Evolutionary conservation across 1,140 invertebrate species (phyloP).

Genomic region (Drosophila carrolli): DNA sequence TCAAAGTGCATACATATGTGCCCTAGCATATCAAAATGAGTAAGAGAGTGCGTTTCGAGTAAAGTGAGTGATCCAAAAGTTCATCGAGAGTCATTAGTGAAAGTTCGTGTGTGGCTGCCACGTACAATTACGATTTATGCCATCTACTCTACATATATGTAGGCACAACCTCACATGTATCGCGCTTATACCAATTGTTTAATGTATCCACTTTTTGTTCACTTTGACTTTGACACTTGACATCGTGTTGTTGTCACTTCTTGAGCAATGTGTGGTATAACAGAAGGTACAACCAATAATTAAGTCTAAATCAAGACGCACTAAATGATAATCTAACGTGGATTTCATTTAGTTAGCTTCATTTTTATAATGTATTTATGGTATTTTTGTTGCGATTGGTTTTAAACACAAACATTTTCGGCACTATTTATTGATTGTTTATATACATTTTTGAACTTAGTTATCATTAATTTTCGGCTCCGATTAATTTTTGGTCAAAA

Average conservation of each 20-base stretch:
- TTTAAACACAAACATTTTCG: no score
- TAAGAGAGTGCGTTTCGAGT: slow-evolving; percentile 32
- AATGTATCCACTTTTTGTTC: slow-evolving; percentile 28
- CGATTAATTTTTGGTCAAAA: no score
- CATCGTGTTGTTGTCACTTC: slow-evolving; percentile 4
- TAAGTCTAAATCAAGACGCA: neutral
- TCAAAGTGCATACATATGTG: slow-evolving; percentile 15
- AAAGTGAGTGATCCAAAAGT: slow-evolving; percentile 49
- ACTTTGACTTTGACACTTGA: slow-evolving; percentile 52
- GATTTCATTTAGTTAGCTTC: neutral
- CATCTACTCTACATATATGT: slow-evolving; percentile 18
- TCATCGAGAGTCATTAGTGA: slow-evolving; percentile 78
- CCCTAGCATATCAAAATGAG: slow-evolving; percentile 12
- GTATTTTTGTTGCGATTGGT: no score
- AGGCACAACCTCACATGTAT: slow-evolving; percentile 5
- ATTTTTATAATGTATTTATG: neutral
- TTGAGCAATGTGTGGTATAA: slow-evolving; percentile 5
- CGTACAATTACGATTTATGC: slow-evolving; percentile 67
- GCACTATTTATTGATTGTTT: neutral
- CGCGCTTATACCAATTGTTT: slow-evolving; percentile 8
- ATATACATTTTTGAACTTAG: neutral
- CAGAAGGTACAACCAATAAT: neutral
- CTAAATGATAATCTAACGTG: neutral
- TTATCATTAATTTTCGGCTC: no score
- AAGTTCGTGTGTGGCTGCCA: slow-evolving; percentile 67